These are phyloP conservation scores for Diorhabda sublineata DNA, from an alignment of 1,140 invertebrate species.

Conservation along the genomic window DNA sequence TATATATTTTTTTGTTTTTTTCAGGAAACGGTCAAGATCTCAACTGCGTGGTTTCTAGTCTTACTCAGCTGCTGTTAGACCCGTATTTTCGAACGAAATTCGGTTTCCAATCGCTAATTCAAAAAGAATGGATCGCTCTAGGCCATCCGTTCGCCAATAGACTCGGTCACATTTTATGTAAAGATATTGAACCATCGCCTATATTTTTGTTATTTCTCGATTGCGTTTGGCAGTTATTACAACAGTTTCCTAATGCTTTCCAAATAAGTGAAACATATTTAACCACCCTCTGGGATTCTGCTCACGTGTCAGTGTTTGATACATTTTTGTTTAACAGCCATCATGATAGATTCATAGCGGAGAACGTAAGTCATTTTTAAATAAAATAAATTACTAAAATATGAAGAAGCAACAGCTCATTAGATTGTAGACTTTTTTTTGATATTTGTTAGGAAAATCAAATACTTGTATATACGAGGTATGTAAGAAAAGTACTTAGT, in stretches of 20 bases:
- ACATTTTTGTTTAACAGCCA: slow-evolving; percentile 89
- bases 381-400: no score
- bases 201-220: slow-evolving; percentile 89
- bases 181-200: slow-evolving; percentile 61
- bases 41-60: slow-evolving; percentile 79
- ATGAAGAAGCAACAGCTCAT: no score
- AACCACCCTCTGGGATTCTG: slow-evolving; percentile 84
- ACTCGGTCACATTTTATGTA: slow-evolving; percentile 59
- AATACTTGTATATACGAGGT: no score
- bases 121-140: slow-evolving; percentile 91
- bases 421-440: no score
- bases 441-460: no score
- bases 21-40: slow-evolving; percentile 80
- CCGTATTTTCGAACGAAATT: slow-evolving; percentile 74
- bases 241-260: slow-evolving; percentile 83
- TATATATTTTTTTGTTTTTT: slow-evolving; percentile 23
- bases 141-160: slow-evolving; percentile 81
- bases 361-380: slow-evolving; percentile 50
- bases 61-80: slow-evolving; percentile 85
- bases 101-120: slow-evolving; percentile 89
- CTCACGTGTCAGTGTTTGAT: slow-evolving; percentile 82
- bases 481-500: no score
- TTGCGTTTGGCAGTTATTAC: slow-evolving; percentile 86
- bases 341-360: slow-evolving; percentile 60
- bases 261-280: slow-evolving; percentile 92